Evolutionary conservation across 2,113 vertebrate genomes (phyloP).

Genomic region (Hippocampus guttulatus): DNA sequence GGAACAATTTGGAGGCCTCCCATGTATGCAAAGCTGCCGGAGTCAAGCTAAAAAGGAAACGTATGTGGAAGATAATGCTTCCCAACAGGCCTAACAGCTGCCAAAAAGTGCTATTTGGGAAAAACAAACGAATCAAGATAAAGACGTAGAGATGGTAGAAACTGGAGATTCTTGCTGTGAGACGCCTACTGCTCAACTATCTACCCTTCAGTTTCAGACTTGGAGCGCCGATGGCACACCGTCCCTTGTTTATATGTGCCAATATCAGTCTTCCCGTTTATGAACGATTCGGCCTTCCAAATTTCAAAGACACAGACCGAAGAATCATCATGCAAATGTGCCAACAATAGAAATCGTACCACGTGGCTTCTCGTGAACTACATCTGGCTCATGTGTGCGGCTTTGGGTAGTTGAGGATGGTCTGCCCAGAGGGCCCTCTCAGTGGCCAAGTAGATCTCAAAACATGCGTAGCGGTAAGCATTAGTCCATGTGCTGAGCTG

Average conservation of each 20-base stretch:
- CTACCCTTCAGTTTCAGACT: conserved; percentile 18
- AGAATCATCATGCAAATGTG: conserved; percentile 10
- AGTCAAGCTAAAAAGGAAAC: conserved; percentile 54
- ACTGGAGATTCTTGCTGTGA: conserved; percentile 7
- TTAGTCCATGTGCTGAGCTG: conserved; percentile 6
- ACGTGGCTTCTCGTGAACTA: conserved; percentile 33
- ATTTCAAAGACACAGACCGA: conserved; percentile 26
- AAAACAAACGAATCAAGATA: conserved; percentile 19
- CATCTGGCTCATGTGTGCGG: conserved; percentile 47
- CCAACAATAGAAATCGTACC: conserved; percentile 37
- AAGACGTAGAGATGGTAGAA: neutral
- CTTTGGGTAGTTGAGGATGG: conserved; percentile 24
- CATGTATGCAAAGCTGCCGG: conserved; percentile 36
- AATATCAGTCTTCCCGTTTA: neutral
- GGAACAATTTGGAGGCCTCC: conserved; percentile 28
- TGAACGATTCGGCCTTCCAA: conserved; percentile 11
- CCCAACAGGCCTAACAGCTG: conserved; percentile 23
- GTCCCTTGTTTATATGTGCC: neutral
- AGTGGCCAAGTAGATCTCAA: conserved; percentile 41
- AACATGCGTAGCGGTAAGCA: conserved; percentile 33
- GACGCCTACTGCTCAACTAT: conserved; percentile 13
- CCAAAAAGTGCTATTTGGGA: conserved; percentile 29
- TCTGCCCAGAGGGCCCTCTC: conserved; percentile 26
- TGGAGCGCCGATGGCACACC: conserved; percentile 7
- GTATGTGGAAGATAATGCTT: conserved; percentile 46